Conservation (phyloP, 2,113 vertebrate genomes). For the Probosciger aterrimus region DNA sequence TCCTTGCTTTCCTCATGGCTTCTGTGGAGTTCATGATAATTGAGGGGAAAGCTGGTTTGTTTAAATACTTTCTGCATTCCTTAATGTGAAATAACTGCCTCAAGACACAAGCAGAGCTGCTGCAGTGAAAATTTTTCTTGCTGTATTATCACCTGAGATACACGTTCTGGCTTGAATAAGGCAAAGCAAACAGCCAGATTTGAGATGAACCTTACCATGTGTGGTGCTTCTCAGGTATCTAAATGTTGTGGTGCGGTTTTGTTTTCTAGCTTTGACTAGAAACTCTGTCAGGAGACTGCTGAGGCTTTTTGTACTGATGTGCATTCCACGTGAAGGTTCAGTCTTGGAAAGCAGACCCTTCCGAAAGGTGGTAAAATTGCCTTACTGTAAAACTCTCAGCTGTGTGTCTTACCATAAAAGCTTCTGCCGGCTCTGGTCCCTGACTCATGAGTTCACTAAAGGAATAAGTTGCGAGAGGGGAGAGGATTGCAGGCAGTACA, state of each 20-base stretch:
- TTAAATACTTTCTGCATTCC: slow-evolving; percentile 44
- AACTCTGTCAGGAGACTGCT: not conserved
- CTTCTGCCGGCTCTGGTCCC: not conserved
- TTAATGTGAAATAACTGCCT: not conserved
- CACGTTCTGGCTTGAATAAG: not conserved
- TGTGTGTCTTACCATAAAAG: not conserved
- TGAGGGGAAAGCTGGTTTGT: not conserved
- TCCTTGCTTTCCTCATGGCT: not conserved
- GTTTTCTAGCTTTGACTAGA: not conserved
- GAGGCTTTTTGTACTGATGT: not conserved
- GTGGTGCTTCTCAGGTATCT: not conserved
- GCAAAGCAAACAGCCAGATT: not conserved
- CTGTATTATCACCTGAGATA: not conserved
- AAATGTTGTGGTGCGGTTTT: not conserved
- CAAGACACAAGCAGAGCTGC: not conserved
- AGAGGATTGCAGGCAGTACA: not conserved
- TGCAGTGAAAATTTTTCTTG: not conserved
- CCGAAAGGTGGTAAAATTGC: not conserved
- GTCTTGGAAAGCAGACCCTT: not conserved
- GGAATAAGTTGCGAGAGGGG: not conserved
- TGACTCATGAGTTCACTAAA: not conserved
- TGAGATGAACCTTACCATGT: not conserved
- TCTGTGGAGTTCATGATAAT: not conserved
- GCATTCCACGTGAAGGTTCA: not conserved
- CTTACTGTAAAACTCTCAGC: not conserved